Conservation (phyloP, 1,140 invertebrate species). For the Neelides sp. region DNA sequence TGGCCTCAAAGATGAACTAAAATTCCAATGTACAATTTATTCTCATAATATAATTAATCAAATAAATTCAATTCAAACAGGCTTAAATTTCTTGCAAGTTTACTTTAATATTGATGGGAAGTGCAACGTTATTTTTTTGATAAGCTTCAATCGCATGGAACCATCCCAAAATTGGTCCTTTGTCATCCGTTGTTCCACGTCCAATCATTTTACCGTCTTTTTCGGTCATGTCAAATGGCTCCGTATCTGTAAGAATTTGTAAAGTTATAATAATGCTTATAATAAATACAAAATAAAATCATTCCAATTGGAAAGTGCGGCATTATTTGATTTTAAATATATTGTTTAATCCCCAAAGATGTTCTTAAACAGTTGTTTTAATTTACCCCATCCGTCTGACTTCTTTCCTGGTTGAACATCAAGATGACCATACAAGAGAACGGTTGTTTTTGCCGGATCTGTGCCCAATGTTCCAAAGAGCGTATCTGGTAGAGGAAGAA, state of each 20-base stretch:
- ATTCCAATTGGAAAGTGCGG: too few species aligned
- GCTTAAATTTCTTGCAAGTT: too few species aligned
- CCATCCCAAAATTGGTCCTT: conserved; percentile 33
- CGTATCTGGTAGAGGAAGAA: conserved; percentile 70
- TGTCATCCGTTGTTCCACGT: conserved; percentile 32
- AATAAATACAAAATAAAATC: too few species aligned
- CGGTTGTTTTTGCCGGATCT: conserved; percentile 76
- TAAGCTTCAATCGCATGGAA: conserved; percentile 38
- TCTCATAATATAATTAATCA: too few species aligned
- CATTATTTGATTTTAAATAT: too few species aligned
- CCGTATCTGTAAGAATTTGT: too few species aligned
- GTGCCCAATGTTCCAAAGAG: conserved; percentile 68
- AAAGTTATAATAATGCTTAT: too few species aligned
- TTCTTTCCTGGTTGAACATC: conserved; percentile 83
- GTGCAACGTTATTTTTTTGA: conserved; percentile 37
- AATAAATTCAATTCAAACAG: too few species aligned
- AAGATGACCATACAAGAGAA: conserved; percentile 90
- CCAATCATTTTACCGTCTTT: conserved; percentile 15
- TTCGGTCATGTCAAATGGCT: conserved; percentile 32
- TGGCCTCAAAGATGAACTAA: conserved; percentile 49
- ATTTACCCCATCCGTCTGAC: conserved; percentile 25
- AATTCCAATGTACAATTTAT: too few species aligned
- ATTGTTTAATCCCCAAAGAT: too few species aligned
- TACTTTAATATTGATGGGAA: conserved; percentile 51
- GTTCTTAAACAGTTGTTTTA: conserved; percentile 31